A percentile compares a stretch with the other conserved stretches of the same genome.
These are phyloP conservation scores for Heliconius aoede DNA, from an alignment of 2,888 invertebrate genomes.

Conservation along the genomic window DNA sequence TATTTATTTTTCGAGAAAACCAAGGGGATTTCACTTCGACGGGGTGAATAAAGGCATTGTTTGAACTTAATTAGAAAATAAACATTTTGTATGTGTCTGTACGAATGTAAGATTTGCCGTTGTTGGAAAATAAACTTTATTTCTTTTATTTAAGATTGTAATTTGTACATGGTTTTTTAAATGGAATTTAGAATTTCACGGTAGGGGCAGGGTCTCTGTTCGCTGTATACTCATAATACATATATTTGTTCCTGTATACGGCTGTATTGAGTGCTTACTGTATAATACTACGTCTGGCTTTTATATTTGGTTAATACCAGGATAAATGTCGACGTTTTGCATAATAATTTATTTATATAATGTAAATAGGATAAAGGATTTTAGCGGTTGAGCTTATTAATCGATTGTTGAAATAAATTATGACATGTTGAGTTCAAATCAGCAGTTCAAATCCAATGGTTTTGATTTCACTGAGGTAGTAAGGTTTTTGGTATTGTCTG, in stretches of 20 bases:
- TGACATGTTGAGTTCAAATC: not conserved
- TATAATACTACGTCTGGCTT: constrained; percentile 20
- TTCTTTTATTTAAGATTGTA: not conserved
- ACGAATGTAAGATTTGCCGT: constrained; percentile 13
- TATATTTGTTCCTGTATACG: constrained; percentile 17
- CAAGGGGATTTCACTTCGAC: constrained; percentile 29
- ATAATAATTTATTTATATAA: constrained; percentile 19
- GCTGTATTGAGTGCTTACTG: constrained; percentile 16
- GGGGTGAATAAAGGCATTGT: constrained; percentile 42
- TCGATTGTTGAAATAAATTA: not conserved
- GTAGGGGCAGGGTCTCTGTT: constrained; percentile 17
- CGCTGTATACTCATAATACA: not conserved
- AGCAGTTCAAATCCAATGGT: not conserved
- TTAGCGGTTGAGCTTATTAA: not conserved
- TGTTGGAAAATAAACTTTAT: constrained; percentile 28
- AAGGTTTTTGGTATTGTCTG: not conserved
- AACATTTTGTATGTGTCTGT: constrained; percentile 41
- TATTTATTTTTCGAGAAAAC: constrained; percentile 33
- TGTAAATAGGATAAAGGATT: constrained; percentile 1
- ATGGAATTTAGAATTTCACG: constrained; percentile 17
- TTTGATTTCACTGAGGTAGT: not conserved
- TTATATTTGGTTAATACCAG: constrained; percentile 18
- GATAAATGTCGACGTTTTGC: constrained; percentile 16
- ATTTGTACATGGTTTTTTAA: not conserved
- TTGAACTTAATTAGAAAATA: constrained; percentile 42